Evolutionary conservation across 1,140 invertebrate species (phyloP).

Genomic region (Hylaeus volcanicus): DNA sequence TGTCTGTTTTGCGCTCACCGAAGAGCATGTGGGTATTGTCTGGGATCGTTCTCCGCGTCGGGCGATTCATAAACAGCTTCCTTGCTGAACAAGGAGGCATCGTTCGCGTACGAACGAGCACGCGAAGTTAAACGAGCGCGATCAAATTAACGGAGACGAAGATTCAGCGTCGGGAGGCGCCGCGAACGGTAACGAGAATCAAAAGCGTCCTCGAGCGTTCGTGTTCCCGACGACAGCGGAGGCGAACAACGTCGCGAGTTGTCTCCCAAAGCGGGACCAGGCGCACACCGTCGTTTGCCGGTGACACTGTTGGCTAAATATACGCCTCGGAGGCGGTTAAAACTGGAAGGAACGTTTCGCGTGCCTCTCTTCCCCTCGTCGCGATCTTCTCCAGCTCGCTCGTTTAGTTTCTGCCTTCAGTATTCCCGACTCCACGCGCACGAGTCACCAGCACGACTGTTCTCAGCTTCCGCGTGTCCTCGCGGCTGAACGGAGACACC

Average conservation of each 20-base stretch:
- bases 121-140: constrained; percentile 8
- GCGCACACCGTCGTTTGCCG: constrained; percentile 12
- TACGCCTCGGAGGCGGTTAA: constrained; percentile 32
- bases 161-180: background rate
- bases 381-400: background rate
- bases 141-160: constrained; percentile 17
- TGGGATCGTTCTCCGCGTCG: background rate
- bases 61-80: background rate
- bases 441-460: background rate
- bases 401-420: background rate
- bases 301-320: constrained; percentile 57
- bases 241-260: constrained; percentile 20
- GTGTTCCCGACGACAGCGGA: constrained; percentile 2
- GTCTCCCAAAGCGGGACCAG: constrained; percentile 29
- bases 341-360: constrained; percentile 16
- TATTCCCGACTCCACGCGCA: background rate
- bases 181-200: background rate
- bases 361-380: background rate
- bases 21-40: background rate
- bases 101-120: background rate
- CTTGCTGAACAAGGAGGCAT: background rate
- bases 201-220: background rate
- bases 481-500: constrained; percentile 7
- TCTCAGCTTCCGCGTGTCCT: constrained; percentile 19
- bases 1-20: too few species aligned